Evolutionary conservation across 1,140 invertebrate species (phyloP).

Genomic region (Drosophila quadrilineata): DNA sequence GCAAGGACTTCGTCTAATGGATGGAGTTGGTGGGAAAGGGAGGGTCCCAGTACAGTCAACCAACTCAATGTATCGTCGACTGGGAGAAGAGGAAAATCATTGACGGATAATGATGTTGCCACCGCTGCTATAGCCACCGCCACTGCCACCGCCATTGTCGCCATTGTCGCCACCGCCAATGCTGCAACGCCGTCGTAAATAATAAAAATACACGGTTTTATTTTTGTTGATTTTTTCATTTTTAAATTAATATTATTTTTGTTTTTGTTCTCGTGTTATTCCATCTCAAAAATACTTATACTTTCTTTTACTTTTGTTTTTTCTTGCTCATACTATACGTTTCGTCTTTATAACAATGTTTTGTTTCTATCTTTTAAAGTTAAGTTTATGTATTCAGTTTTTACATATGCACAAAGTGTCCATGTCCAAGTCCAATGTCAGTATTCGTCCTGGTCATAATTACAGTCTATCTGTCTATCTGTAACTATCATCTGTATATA

Average conservation of each 20-base stretch:
- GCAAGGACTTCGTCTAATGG: constrained; percentile 48
- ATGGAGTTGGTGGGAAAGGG: neutral
- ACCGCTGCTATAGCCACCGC: too few relatives aligned
- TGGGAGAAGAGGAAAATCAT: too few relatives aligned
- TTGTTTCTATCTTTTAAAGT: too few relatives aligned
- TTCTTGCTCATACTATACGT: constrained; percentile 50
- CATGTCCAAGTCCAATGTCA: neutral
- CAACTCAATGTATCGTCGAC: too few relatives aligned
- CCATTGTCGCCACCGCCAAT: constrained; percentile 13
- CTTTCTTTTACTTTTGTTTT: constrained; percentile 56
- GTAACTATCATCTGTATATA: neutral
- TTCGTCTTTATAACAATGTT: constrained; percentile 67
- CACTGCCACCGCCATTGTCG: constrained; percentile 7
- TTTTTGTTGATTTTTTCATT: constrained; percentile 64
- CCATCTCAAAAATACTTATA: constrained; percentile 78
- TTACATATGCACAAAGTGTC: constrained; percentile 66
- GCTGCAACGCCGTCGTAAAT: constrained; percentile 48
- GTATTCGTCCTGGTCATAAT: neutral
- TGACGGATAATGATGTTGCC: too few relatives aligned
- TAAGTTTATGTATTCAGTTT: constrained; percentile 52
- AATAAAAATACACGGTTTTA: constrained; percentile 77
- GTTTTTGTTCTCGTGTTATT: constrained; percentile 76
- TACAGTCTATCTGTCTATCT: constrained; percentile 1
- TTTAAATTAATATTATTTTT: constrained; percentile 80
- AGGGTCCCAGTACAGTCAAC: constrained; percentile 16